Conservation (phyloP, 35 echinoderm and acorn worm species). For the Apostichopus californicus region DNA sequence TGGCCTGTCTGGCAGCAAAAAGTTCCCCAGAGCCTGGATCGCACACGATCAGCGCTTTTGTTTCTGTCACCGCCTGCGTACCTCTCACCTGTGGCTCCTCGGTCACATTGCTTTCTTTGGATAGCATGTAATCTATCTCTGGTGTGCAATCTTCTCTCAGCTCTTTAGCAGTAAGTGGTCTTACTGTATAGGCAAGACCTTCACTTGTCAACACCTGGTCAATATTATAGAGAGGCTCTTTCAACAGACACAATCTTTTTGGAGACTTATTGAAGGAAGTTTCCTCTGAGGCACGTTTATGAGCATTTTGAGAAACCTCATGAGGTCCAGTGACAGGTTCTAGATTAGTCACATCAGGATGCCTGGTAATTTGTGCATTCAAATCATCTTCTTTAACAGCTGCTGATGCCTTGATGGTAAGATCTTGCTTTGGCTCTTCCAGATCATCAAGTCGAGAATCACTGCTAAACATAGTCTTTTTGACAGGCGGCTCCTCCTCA, state of each 20-base stretch:
- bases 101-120: not conserved
- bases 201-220: slow-evolving; percentile 64
- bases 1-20: slow-evolving; percentile 60
- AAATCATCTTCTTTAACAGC: too few relatives aligned
- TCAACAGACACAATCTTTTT: not conserved
- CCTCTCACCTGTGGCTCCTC: slow-evolving; percentile 59
- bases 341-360: too few relatives aligned
- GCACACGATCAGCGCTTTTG: slow-evolving; percentile 38
- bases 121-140: slow-evolving; percentile 47
- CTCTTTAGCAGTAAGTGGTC: slow-evolving; percentile 37
- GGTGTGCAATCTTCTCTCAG: slow-evolving; percentile 22
- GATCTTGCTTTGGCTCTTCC: not conserved
- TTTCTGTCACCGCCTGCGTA: slow-evolving; percentile 21
- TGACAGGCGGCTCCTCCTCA: slow-evolving; percentile 34
- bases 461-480: slow-evolving; percentile 47
- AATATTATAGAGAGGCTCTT: not conserved
- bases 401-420: too few relatives aligned
- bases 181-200: slow-evolving; percentile 65
- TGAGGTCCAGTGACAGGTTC: not conserved
- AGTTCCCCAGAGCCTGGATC: slow-evolving; percentile 65
- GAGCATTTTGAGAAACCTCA: not conserved
- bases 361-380: too few relatives aligned
- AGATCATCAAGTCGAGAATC: slow-evolving; percentile 13
- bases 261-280: not conserved
- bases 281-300: not conserved